Evolutionary conservation across 2,113 vertebrate species (phyloP).

Genomic region (Daphoenositta chrysoptera): DNA sequence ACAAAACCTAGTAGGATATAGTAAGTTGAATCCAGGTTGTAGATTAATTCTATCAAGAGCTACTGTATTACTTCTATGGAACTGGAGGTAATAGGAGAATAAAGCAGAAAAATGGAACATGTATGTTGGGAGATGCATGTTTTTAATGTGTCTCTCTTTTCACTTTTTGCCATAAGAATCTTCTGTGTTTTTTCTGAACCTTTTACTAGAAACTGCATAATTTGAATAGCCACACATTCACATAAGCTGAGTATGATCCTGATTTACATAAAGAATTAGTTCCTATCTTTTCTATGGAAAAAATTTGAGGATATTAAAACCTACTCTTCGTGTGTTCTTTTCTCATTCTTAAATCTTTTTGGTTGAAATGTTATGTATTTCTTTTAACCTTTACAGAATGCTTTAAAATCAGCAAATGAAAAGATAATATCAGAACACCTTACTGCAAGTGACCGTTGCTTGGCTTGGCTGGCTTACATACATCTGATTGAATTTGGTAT

Average conservation of each 20-base stretch:
- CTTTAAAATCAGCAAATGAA: conserved; percentile 75
- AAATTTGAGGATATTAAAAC: background rate
- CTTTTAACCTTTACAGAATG: conserved; percentile 74
- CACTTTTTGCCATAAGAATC: background rate
- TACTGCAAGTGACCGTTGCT: conserved; percentile 77
- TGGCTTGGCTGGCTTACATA: conserved; percentile 92
- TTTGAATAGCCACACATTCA: background rate
- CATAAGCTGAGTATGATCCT: background rate
- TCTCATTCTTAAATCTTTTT: background rate
- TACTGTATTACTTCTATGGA: background rate
- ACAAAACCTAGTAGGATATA: background rate
- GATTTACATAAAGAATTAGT: background rate
- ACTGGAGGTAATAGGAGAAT: background rate
- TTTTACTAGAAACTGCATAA: background rate
- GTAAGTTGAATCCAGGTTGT: background rate
- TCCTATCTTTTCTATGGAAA: background rate
- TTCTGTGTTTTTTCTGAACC: background rate
- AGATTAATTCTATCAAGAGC: background rate
- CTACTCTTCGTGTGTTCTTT: background rate
- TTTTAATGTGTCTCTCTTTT: background rate
- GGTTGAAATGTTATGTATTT: background rate
- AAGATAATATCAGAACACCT: conserved; percentile 70
- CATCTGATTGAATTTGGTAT: conserved; percentile 87
- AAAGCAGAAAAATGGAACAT: background rate
- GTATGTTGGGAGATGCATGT: background rate